A percentile compares a stretch with the other conserved stretches of the same genome.
Conservation (phyloP, 2,888 invertebrate species). For the Bembecia ichneumoniformis region DNA sequence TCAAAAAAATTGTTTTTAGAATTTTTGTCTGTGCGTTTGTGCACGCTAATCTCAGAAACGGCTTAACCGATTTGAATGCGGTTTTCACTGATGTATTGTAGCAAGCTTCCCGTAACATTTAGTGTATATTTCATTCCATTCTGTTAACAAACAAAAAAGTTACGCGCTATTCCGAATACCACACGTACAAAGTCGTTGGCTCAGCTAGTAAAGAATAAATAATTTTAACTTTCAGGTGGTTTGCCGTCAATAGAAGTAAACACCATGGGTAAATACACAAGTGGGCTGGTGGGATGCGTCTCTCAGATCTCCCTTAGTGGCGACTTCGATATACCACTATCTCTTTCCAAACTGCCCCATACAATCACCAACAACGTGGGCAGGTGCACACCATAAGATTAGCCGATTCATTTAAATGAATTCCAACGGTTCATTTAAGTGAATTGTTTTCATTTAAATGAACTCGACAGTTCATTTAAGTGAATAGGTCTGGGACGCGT, state of each 20-base stretch:
- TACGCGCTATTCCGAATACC: no score
- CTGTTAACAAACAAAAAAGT: no score
- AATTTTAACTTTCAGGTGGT: slow-evolving; percentile 75
- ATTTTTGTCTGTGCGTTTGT: no score
- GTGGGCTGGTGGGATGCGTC: slow-evolving; percentile 86
- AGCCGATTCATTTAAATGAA: slow-evolving; percentile 10
- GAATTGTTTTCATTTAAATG: neutral
- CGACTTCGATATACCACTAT: slow-evolving; percentile 82
- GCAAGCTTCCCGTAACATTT: no score
- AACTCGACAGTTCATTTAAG: neutral
- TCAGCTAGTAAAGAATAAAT: no score
- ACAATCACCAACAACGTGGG: slow-evolving; percentile 72
- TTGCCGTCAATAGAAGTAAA: slow-evolving; percentile 82
- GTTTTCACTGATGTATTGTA: no score
- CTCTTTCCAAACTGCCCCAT: slow-evolving; percentile 75
- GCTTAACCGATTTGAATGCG: no score
- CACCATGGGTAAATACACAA: slow-evolving; percentile 79
- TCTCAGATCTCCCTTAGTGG: slow-evolving; percentile 86
- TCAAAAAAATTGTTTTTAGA: no score
- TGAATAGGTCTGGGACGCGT: neutral
- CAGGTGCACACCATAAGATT: slow-evolving; percentile 50
- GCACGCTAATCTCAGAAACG: no score
- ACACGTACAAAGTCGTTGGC: no score
- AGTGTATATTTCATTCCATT: no score
- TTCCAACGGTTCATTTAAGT: neutral